Evolutionary conservation across 2,113 vertebrate species (phyloP).

Genomic region (Toxotes chatareus): DNA sequence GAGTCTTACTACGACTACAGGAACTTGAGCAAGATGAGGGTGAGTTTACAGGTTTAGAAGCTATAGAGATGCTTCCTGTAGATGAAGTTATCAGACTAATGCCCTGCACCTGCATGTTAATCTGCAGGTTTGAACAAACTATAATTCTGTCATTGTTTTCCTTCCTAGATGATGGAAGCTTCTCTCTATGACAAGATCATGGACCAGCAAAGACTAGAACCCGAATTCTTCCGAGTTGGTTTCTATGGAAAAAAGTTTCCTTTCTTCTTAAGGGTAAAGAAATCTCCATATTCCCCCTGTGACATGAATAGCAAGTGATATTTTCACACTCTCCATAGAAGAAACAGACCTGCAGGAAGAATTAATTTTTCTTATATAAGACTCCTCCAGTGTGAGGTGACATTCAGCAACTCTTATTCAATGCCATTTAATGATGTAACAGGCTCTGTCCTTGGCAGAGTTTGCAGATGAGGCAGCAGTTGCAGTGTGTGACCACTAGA

Average conservation of each 20-base stretch:
- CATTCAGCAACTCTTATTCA: slow-evolving; percentile 71
- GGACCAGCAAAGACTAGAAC: slow-evolving; percentile 97
- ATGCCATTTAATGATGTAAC: slow-evolving; percentile 73
- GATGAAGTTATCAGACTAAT: too few species aligned
- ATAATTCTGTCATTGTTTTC: neutral
- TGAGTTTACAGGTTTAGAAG: slow-evolving; percentile 73
- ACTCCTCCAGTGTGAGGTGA: slow-evolving; percentile 66
- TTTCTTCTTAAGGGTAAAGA: slow-evolving; percentile 95
- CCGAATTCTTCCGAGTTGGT: slow-evolving; percentile 98
- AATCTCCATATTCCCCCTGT: slow-evolving; percentile 19
- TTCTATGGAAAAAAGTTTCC: slow-evolving; percentile 99
- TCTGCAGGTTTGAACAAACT: neutral
- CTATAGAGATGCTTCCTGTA: neutral
- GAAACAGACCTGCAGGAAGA: slow-evolving; percentile 19
- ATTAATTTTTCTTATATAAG: slow-evolving; percentile 62
- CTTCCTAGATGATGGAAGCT: slow-evolving; percentile 93
- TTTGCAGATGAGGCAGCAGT: slow-evolving; percentile 53
- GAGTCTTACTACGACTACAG: slow-evolving; percentile 98
- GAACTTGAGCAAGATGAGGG: slow-evolving; percentile 99
- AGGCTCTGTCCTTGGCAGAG: slow-evolving; percentile 42
- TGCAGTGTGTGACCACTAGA: slow-evolving; percentile 66
- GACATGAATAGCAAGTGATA: slow-evolving; percentile 2
- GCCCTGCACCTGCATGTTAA: neutral
- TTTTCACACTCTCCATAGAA: slow-evolving; percentile 14
- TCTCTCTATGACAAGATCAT: slow-evolving; percentile 99